Evolutionary conservation across 2,797 vertebrate species (phyloP).

Genomic region (Peromyscus eremicus): DNA sequence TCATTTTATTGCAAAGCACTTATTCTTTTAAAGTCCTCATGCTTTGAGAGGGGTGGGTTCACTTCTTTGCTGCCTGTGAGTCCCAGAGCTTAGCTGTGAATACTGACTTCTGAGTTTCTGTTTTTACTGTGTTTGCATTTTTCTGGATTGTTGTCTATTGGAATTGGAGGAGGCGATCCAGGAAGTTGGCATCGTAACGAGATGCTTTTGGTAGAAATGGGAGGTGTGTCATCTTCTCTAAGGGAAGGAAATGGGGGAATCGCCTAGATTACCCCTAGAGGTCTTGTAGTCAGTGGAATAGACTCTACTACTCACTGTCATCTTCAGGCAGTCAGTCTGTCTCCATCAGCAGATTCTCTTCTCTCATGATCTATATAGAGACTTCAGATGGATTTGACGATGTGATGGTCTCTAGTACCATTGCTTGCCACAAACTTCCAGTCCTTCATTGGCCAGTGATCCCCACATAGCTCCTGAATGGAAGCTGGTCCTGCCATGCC

Average conservation of each 20-base stretch:
- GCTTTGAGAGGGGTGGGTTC: conserved; percentile 55
- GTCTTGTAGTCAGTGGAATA: neutral
- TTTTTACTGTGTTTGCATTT: conserved; percentile 46
- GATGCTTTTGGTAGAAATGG: conserved; percentile 14
- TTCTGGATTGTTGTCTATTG: conserved; percentile 56
- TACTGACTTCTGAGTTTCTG: conserved; percentile 48
- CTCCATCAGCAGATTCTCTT: neutral
- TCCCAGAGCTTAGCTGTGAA: neutral
- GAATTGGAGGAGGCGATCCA: conserved; percentile 44
- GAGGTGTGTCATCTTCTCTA: neutral
- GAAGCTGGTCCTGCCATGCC: neutral
- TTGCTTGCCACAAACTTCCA: neutral
- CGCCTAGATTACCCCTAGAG: neutral
- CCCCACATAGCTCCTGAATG: conserved; percentile 16
- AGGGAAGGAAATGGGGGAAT: neutral
- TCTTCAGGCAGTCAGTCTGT: neutral
- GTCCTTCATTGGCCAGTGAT: neutral
- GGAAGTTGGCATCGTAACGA: conserved; percentile 11
- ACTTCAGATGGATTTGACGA: neutral
- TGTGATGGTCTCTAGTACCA: neutral
- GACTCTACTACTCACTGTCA: neutral
- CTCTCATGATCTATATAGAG: conserved; percentile 40
- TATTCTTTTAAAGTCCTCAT: conserved; percentile 38
- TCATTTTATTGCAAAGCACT: conserved; percentile 15
- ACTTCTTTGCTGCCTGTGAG: neutral